Evolutionary conservation across 2,888 invertebrate species (phyloP), one percentile per base, ranked within the genome.

Genomic region (Bibio marci): DNA sequence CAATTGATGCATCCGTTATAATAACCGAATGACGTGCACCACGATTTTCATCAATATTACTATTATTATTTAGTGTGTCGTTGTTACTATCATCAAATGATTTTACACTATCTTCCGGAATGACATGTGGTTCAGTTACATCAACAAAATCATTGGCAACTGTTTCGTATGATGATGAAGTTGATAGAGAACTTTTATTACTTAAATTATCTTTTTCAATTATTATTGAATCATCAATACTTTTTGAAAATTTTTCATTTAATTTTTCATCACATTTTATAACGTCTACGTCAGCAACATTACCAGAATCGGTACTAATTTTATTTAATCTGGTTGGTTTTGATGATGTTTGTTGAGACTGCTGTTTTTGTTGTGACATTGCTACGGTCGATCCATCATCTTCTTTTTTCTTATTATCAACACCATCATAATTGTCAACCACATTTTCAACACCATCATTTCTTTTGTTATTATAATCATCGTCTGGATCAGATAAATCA

Each of bases 1-100:
- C 79, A 7, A 79, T 69, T 2, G 78, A 78, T 0, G 78, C 76
- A 50, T 79, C 75, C 1, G 79, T 79, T 8, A 80, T 70, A 43
- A 79, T 77, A 2, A 80, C 78, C 47, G 76, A 75, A 7, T 74
- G 72, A 43, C 66, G 67, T 44, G 22, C 22, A 6, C 22, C 22
- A 22, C 22, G 22, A 22, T 22, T 22, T 22, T 22, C 8, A 22
- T 22, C 22, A 22, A 22, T 22, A 22, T 6, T 22, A 22, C 22
- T 8, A 22, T 6, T 22, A 8, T 8, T 22, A 22, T 22, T 22
- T 22, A 22, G 8, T 22, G 22, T 22, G 8, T 22, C 22, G 8
- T 22, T 22, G 62, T 63, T 37, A 59, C 62, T 3, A 58, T 38
- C 3, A 48, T 43, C 1, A 56, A 22, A 49, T 41, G 54, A 55